Percentiles rank a stretch among this genome's conserved stretches.
Conservation (phyloP, 2,113 vertebrate species). For the Catharus fuscescens region DNA sequence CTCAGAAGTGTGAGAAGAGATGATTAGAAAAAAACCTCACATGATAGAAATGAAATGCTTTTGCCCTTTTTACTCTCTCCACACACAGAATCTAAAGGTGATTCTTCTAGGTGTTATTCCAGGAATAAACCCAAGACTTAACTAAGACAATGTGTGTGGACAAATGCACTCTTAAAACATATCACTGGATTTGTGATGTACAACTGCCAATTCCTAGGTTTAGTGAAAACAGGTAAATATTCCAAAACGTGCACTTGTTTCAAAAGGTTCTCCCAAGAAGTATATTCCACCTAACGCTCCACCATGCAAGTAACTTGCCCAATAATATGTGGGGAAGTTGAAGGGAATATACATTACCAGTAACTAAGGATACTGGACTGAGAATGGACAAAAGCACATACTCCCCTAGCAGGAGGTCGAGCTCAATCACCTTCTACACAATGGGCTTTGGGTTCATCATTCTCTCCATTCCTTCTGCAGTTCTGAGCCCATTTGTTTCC, state of each 20-base stretch:
- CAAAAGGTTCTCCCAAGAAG: not conserved
- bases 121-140: not conserved
- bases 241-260: not conserved
- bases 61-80: slow-evolving; percentile 8
- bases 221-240: not conserved
- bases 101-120: not conserved
- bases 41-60: not conserved
- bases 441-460: not conserved
- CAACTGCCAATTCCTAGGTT: not conserved
- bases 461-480: not conserved
- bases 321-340: not conserved
- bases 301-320: not conserved
- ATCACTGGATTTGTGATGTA: not conserved
- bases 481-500: not conserved
- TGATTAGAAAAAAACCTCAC: not conserved
- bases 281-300: not conserved
- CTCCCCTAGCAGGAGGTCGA: not conserved
- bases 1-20: not conserved
- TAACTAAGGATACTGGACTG: not conserved
- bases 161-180: not conserved
- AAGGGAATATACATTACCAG: not conserved
- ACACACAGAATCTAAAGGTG: not conserved
- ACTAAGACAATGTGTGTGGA: not conserved
- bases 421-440: rapidly evolving
- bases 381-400: not conserved